Percentiles rank a stretch among this genome's conserved stretches.
phyloP scores from a whole-genome alignment of 2,888 invertebrate species.

The Campoplex capitator region DNA sequence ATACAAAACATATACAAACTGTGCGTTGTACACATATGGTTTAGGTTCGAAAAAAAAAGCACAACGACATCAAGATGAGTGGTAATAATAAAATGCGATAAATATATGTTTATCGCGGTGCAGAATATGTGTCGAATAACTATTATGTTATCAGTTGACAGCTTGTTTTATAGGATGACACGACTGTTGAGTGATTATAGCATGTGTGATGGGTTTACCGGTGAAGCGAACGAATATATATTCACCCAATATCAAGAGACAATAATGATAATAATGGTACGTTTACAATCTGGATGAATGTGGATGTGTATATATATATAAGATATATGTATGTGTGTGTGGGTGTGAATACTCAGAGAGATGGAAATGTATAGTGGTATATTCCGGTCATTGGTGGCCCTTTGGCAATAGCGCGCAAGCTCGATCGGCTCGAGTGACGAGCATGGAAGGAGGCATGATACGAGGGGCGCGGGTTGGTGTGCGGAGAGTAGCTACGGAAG shows the following conservation, averaged over 20 bases:
- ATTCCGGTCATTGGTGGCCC: constrained; percentile 44
- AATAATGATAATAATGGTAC: constrained; percentile 34
- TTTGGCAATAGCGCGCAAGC: constrained; percentile 46
- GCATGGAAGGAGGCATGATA: not conserved
- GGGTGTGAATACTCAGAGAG: not conserved
- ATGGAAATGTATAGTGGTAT: not conserved
- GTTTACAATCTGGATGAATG: not conserved
- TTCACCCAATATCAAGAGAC: constrained; percentile 27
- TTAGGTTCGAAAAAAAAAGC: not conserved
- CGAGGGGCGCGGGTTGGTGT: not conserved
- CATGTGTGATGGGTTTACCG: constrained; percentile 11
- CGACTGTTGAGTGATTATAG: constrained; percentile 23
- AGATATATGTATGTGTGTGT: not conserved
- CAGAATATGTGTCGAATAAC: not conserved
- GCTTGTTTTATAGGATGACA: not conserved
- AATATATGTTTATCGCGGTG: not conserved
- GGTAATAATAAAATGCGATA: not conserved
- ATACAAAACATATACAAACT: not conserved
- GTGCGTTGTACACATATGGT: not conserved
- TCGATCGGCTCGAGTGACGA: not conserved
- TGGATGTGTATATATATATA: not conserved
- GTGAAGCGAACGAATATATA: constrained; percentile 6
- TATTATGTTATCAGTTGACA: not conserved
- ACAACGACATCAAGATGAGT: not conserved
- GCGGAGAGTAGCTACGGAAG: not conserved